Evolutionary conservation across 1,140 invertebrate species (phyloP).

Genomic region (Atopsyche davidsoni): DNA sequence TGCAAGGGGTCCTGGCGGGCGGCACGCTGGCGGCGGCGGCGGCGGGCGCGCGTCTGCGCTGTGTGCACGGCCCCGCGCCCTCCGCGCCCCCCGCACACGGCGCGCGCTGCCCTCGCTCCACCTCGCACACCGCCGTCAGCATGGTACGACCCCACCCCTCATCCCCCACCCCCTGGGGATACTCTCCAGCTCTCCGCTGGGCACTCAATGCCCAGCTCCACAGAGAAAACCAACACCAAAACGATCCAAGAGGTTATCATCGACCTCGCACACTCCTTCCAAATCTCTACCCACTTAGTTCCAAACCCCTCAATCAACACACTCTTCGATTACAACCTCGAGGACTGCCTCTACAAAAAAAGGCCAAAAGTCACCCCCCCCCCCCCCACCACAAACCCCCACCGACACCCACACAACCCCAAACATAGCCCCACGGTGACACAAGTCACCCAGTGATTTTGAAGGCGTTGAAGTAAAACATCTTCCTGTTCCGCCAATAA

Average conservation of each 20-base stretch:
- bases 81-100: constrained; percentile 3
- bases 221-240: not conserved
- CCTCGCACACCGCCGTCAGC: constrained; percentile 26
- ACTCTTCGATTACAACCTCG: too few species aligned
- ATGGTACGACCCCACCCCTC: constrained; percentile 16
- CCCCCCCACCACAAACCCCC: too few species aligned
- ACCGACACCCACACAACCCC: too few species aligned
- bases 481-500: too few species aligned
- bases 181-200: not conserved
- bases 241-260: not conserved
- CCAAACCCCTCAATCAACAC: too few species aligned
- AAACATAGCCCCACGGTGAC: too few species aligned
- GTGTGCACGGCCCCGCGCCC: constrained; percentile 17
- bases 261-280: too few species aligned
- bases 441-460: too few species aligned
- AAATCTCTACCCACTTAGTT: too few species aligned
- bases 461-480: too few species aligned
- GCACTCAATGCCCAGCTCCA: not conserved
- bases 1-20: constrained; percentile 7
- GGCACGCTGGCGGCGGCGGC: constrained; percentile 8
- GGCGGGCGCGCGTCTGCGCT: constrained; percentile 9
- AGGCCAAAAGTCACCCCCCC: too few species aligned
- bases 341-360: too few species aligned
- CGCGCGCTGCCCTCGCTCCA: constrained; percentile 20
- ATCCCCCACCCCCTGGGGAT: not conserved